Conservation (phyloP, 1,140 invertebrate genomes). For the Lanistes nyassanus region DNA sequence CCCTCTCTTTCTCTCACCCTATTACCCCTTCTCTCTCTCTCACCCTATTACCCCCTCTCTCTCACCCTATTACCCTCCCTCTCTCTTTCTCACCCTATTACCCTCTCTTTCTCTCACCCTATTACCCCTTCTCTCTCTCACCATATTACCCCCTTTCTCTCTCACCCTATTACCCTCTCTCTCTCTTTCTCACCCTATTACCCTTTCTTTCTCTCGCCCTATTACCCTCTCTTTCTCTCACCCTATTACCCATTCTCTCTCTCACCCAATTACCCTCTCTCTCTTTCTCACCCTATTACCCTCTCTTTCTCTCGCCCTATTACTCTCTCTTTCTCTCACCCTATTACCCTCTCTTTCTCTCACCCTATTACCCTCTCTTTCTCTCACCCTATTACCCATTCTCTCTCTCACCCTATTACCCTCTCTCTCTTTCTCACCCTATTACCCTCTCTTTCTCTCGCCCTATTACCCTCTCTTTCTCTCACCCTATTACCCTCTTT, state of each 20-base stretch:
- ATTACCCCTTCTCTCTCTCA: background rate
- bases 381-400: too few species aligned
- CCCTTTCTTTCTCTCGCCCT: background rate
- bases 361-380: background rate
- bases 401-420: slow-evolving; percentile 1
- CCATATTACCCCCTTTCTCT: too few species aligned
- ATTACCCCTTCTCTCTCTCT: background rate
- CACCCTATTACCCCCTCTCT: background rate
- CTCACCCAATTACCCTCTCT: slow-evolving; percentile 2
- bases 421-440: slow-evolving; percentile 3
- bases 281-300: too few species aligned
- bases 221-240: background rate
- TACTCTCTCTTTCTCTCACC: background rate
- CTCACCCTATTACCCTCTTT: too few species aligned
- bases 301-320: too few species aligned
- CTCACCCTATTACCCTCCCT: background rate
- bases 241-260: background rate
- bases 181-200: background rate
- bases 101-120: background rate
- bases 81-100: slow-evolving; percentile 5
- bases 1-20: background rate
- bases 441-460: background rate
- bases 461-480: background rate
- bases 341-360: background rate
- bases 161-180: too few species aligned